Evolutionary conservation across 1,140 invertebrate genomes (phyloP).

Genomic region (Drosophila pachea): DNA sequence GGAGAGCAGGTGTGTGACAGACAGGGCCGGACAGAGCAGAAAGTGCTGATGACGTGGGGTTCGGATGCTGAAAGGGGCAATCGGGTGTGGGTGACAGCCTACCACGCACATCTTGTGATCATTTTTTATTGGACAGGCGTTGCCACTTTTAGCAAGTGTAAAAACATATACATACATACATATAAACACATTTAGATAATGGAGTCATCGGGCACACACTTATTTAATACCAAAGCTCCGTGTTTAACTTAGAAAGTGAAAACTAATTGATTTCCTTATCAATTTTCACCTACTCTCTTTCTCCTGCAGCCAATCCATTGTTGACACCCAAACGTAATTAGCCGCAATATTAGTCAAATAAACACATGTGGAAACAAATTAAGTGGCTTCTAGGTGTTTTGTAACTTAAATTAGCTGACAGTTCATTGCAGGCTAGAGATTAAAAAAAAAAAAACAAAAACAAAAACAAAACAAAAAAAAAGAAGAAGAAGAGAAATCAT

Average conservation of each 20-base stretch:
- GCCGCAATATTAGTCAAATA: neutral
- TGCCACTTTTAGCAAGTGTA: slow-evolving; percentile 5
- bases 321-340: neutral
- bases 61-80: slow-evolving; percentile 2
- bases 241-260: neutral
- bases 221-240: neutral
- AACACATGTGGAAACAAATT: neutral
- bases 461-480: no score
- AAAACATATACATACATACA: neutral
- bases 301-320: neutral
- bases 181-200: neutral
- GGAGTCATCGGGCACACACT: neutral
- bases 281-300: no score
- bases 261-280: slow-evolving; percentile 7
- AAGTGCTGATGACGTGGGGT: slow-evolving; percentile 29
- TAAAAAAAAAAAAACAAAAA: no score
- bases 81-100: neutral
- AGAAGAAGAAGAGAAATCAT: no score
- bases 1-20: slow-evolving; percentile 20
- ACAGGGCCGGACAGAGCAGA: neutral
- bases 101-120: slow-evolving; percentile 35
- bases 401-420: neutral
- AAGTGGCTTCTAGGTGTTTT: no score
- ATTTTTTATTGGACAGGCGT: slow-evolving; percentile 3
- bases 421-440: neutral